Conservation (phyloP, 1,140 invertebrate genomes). For the Sarcophaga bullata region DNA sequence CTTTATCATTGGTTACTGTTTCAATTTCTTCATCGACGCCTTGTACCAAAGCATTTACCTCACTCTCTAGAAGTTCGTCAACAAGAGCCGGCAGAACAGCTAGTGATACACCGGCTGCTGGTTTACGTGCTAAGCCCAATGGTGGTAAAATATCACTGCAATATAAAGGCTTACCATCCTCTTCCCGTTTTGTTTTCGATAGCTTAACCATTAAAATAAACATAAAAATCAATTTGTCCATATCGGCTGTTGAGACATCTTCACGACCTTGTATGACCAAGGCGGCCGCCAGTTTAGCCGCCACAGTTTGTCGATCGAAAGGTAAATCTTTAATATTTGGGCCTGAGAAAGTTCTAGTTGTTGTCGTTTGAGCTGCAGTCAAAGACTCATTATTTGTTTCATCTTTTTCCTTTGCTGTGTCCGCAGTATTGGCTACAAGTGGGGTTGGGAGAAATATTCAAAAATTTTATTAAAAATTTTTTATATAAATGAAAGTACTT, state of each 20-base stretch:
- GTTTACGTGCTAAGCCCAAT: constrained; percentile 42
- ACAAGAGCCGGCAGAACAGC: constrained; percentile 36
- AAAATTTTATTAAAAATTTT: not conserved
- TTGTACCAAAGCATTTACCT: constrained; percentile 52
- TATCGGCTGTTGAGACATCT: constrained; percentile 78
- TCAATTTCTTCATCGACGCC: constrained; percentile 50
- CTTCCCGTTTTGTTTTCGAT: constrained; percentile 40
- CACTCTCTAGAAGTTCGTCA: constrained; percentile 47
- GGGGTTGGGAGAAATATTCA: no score
- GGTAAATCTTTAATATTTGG: constrained; percentile 48
- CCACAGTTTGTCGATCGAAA: constrained; percentile 68
- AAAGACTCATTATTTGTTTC: not conserved
- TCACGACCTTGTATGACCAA: constrained; percentile 80
- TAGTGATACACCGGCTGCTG: not conserved
- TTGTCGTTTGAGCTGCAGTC: not conserved
- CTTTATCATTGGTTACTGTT: constrained; percentile 25
- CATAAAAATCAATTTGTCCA: constrained; percentile 80
- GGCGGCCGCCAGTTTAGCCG: constrained; percentile 80
- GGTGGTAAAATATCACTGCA: constrained; percentile 37
- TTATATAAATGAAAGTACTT: not conserved
- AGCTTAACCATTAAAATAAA: constrained; percentile 72
- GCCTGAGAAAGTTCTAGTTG: not conserved
- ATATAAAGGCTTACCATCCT: constrained; percentile 44
- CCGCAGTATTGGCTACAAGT: not conserved
- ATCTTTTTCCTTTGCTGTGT: not conserved